Percentiles rank a stretch among this genome's conserved stretches.
phyloP scores from a whole-genome alignment of 2,113 vertebrate genomes.

The Mellivora capensis region DNA sequence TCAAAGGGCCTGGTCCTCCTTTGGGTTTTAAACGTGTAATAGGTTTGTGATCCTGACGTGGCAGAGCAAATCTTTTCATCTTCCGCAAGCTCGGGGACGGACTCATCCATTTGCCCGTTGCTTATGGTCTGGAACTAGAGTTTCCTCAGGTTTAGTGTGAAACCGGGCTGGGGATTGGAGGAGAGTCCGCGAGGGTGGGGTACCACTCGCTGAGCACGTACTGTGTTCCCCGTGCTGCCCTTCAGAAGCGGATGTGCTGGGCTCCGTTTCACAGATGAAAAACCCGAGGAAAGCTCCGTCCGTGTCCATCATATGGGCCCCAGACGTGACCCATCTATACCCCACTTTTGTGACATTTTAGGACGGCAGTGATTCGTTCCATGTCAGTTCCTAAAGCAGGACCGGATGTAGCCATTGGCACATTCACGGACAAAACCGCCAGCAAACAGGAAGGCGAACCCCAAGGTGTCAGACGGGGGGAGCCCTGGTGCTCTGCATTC shows the following conservation, averaged over 20 bases:
- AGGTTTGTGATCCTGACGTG: constrained; percentile 65
- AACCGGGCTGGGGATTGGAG: not conserved
- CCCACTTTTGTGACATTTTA: not conserved
- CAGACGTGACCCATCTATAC: not conserved
- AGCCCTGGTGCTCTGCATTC: fast-evolving
- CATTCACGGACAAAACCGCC: fast-evolving
- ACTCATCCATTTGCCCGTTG: not conserved
- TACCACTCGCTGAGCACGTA: not conserved
- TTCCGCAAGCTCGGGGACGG: not conserved
- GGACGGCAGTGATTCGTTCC: not conserved
- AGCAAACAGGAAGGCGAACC: fast-evolving
- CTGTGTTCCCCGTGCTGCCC: not conserved
- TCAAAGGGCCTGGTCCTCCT: constrained; percentile 57
- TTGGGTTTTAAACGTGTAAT: constrained; percentile 57
- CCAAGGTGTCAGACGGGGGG: fast-evolving
- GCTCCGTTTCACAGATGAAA: not conserved
- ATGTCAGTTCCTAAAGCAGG: not conserved
- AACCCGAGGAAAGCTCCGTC: not conserved
- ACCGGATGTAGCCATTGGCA: fast-evolving
- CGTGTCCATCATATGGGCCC: not conserved
- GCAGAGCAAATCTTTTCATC: constrained; percentile 39
- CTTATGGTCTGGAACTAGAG: not conserved
- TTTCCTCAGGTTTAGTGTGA: not conserved
- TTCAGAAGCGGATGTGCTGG: not conserved
- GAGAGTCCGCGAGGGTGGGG: fast-evolving